Evolutionary conservation across 35 echinoderm and acorn worm species (phyloP), one percentile per base, ranked within the genome.

Genomic region (Holothuria glaberrima): DNA sequence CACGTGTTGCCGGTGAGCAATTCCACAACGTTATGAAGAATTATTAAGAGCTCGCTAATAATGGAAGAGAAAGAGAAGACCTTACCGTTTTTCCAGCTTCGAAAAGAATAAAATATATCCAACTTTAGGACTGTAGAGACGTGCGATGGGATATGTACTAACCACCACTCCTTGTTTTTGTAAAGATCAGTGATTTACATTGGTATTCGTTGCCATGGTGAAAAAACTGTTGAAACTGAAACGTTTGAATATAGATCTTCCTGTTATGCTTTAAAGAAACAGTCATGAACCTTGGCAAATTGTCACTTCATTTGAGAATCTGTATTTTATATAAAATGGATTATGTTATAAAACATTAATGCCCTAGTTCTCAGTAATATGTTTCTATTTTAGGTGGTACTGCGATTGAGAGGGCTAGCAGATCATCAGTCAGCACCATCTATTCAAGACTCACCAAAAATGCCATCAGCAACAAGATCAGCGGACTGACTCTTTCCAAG

Each of bases 1-100:
- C 88, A 38, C 88, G 80, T 57, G 72, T 80, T 48, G 58, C 71
- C 41, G 88, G 88, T 90, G 59, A 81, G 87, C 48, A 20, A 2
- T 5, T 12, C 12, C 13, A 14, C 16, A 0, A 54, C 50, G 9
- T 65, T 4, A 29, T 4, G 62, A 21, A 21, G 12, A 29, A 65
- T 3, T 29, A 4, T 65, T 29, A 29, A n/a, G 62, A 65, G n/a
- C n/a, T n/a, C n/a, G n/a, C n/a, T 29, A n/a, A 21, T 54, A 54
- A 54, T 41, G 36, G 2, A 41, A 41, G 36, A 41, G 36, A 41
- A 7, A 41, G 36, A 41, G 36, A 2, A 41, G 7, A 7, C 36
- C 36, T 2, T 2, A 41, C 36, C 7, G n/a, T 7, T 41, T 41
- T 41, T 41, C 2, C 36, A 41, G 2, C 36, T 41, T 4, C 2